Evolutionary conservation across 2,113 vertebrate species (phyloP), one percentile per base, ranked within the genome.

Genomic region (Leucopternis melanops): DNA sequence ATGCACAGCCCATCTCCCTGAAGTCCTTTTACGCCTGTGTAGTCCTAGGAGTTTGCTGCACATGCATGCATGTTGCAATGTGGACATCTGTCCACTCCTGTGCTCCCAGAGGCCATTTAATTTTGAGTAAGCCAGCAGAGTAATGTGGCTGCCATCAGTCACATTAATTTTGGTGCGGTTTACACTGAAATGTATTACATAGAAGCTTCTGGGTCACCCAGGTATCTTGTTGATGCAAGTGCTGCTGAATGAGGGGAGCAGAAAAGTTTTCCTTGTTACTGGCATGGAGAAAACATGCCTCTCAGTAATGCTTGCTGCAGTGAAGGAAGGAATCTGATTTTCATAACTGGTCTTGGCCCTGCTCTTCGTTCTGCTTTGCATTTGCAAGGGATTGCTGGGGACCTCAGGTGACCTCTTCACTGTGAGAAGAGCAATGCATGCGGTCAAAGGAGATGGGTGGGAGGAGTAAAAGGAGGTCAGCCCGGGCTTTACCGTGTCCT

Each of bases 31-130:
- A 42, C 0, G 10, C n/a, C 75, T 11, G 17, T 15, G 34, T 38
- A 73, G 63, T 26, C 34, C 59, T 36, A 26, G 63, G 26, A 65
- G 36, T 73, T 63, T 47, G 26, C 82, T 59, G 74, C 36, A 45
- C 0, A 0, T 50, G 16, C 0, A 0, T 54, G 16, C 9, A 4
- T 32, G 6, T 54, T 57, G 36, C 19, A 14, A 0, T 27, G 36
- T 42, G 38, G 71, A 13, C 5, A 32, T 74, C 49, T 63, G 38
- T 61, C n/a, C 29, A 1, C 21, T 78, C 34, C 13, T 26, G 19
- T 63, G 22, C 47, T 90, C 38, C 63, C 2, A 1, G 25, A 58
- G 32, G 45, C 38, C n/a, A 29, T 31, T 66, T 58, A 25, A 54
- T 63, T 66, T 38, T 11, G 19, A 67, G 29, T 45, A 42, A 72